Conservation (phyloP, 2,797 vertebrate genomes). For the Parambassis ranga region DNA sequence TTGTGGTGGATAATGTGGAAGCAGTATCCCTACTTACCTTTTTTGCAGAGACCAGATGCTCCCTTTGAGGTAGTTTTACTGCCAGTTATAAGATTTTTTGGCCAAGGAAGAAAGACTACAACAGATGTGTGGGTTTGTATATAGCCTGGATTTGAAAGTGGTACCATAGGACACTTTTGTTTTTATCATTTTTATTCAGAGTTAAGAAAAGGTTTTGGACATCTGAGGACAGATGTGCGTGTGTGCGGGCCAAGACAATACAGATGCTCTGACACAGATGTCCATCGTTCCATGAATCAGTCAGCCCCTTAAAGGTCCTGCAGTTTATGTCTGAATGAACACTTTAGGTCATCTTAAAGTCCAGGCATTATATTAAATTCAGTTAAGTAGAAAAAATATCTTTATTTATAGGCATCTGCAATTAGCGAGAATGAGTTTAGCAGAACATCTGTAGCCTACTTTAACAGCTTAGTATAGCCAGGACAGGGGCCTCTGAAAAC, state of each 20-base stretch:
- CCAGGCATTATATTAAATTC: too few relatives aligned
- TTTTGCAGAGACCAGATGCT: constrained; percentile 57
- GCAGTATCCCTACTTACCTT: constrained; percentile 26
- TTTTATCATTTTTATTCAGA: constrained; percentile 7
- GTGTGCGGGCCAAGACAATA: too few relatives aligned
- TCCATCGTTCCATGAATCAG: background rate
- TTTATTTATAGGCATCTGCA: too few relatives aligned
- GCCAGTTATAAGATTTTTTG: constrained; percentile 57
- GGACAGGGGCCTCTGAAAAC: too few relatives aligned
- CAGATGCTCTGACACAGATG: background rate
- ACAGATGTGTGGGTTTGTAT: constrained; percentile 60
- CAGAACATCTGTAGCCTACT: too few relatives aligned
- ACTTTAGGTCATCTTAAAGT: too few relatives aligned
- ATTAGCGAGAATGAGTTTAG: too few relatives aligned
- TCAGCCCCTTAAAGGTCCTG: background rate
- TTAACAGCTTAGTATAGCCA: too few relatives aligned
- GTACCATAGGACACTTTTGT: constrained; percentile 30
- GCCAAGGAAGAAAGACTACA: constrained; percentile 49
- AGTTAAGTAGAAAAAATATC: too few relatives aligned
- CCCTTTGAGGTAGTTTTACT: constrained; percentile 57
- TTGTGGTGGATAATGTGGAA: constrained; percentile 12
- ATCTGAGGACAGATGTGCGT: too few relatives aligned
- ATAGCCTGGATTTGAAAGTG: constrained; percentile 48
- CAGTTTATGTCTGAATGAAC: background rate
- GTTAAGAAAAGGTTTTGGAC: constrained; percentile 2